A percentile compares a stretch with the other conserved stretches of the same genome.
Evolutionary conservation across 2,113 vertebrate genomes (phyloP).

Genomic region (Phalacrocorax carbo): DNA sequence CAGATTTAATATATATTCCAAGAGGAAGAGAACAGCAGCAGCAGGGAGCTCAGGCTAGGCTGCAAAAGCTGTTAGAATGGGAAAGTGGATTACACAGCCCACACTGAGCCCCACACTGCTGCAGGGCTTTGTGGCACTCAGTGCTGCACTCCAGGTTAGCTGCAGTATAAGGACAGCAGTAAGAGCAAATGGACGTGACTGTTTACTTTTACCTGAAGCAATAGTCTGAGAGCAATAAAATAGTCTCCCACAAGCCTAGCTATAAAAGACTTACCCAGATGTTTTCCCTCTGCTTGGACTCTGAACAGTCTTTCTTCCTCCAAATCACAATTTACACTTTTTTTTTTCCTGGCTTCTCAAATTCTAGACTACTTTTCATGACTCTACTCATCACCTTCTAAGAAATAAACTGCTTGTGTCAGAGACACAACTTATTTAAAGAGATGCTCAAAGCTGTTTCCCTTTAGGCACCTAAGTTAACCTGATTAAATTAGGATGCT

Average conservation of each 20-base stretch:
- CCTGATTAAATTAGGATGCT: not conserved
- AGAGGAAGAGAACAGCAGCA: not conserved
- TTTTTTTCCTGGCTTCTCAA: not conserved
- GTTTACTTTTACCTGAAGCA: not conserved
- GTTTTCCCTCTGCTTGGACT: not conserved
- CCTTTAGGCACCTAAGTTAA: not conserved
- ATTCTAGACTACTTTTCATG: not conserved
- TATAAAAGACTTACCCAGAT: not conserved
- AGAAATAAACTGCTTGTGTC: not conserved
- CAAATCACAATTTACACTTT: not conserved
- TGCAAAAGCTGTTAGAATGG: not conserved
- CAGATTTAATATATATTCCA: not conserved
- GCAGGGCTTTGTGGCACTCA: not conserved
- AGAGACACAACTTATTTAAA: not conserved
- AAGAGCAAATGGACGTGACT: not conserved
- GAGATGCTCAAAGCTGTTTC: not conserved
- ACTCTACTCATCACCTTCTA: not conserved
- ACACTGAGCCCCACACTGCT: accelerated
- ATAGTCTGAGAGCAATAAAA: not conserved
- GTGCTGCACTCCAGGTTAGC: not conserved
- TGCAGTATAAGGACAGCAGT: not conserved
- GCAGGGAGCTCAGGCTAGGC: not conserved
- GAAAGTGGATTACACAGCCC: not conserved
- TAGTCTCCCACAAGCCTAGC: not conserved
- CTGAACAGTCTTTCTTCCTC: not conserved